phyloP scores from a whole-genome alignment of 2,113 vertebrate species.

The Oncorhynchus masou region DNA sequence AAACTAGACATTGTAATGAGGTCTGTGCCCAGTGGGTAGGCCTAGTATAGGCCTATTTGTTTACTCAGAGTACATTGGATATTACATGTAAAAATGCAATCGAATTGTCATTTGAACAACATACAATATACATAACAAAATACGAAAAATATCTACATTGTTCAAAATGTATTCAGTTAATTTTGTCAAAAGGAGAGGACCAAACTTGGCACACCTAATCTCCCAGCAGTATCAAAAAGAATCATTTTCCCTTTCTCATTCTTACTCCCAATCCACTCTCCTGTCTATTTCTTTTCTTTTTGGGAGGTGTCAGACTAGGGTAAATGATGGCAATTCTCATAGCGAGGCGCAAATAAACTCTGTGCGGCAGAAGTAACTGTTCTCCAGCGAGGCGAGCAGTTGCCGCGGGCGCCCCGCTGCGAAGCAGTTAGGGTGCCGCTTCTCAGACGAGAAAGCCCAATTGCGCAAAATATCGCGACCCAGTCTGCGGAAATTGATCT shows the following conservation, averaged over 20 bases:
- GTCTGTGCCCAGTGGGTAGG: too few relatives aligned
- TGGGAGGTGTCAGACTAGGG: constrained; percentile 67
- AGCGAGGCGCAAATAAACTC: constrained; percentile 80
- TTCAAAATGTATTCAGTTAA: constrained; percentile 70
- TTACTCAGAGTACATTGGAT: too few relatives aligned
- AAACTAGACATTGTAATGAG: too few relatives aligned
- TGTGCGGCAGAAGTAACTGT: constrained; percentile 75
- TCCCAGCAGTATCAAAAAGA: constrained; percentile 68
- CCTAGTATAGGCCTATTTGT: too few relatives aligned
- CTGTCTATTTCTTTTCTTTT: constrained; percentile 73
- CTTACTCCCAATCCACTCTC: constrained; percentile 56
- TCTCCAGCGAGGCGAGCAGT: constrained; percentile 75
- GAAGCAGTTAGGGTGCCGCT: constrained; percentile 73
- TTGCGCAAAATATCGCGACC: constrained; percentile 77
- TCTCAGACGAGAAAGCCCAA: constrained; percentile 75
- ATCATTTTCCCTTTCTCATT: constrained; percentile 76
- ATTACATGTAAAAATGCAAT: neutral
- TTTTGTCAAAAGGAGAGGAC: constrained; percentile 60
- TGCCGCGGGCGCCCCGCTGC: constrained; percentile 71
- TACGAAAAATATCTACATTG: constrained; percentile 42
- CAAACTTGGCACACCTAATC: constrained; percentile 66
- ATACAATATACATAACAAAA: constrained; percentile 14
- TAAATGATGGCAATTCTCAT: constrained; percentile 82
- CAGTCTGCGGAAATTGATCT: constrained; percentile 82
- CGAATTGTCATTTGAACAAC: constrained; percentile 27